Evolutionary conservation across 1,140 invertebrate species (phyloP).

Genomic region (Drosophila sp.): DNA sequence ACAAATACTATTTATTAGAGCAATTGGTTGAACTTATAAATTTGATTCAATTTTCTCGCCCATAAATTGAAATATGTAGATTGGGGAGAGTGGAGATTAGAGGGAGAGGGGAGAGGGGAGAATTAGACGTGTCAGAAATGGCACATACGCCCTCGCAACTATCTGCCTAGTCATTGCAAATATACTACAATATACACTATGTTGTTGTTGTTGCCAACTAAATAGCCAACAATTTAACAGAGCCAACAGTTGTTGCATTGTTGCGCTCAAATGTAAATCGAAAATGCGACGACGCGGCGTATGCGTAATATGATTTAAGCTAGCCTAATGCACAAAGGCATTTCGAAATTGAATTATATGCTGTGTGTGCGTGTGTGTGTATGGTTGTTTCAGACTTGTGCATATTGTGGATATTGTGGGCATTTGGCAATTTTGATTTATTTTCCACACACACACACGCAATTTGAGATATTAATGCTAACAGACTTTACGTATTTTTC

Average conservation of each 20-base stretch:
- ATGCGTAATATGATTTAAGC: slow-evolving; percentile 81
- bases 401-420: slow-evolving; percentile 58
- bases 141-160: not conserved
- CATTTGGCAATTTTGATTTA: slow-evolving; percentile 80
- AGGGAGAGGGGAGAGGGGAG: no score
- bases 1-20: slow-evolving; percentile 16
- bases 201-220: slow-evolving; percentile 52
- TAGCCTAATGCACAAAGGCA: slow-evolving; percentile 79
- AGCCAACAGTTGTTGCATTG: slow-evolving; percentile 15
- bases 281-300: slow-evolving; percentile 57
- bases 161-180: slow-evolving; percentile 27
- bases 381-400: slow-evolving; percentile 18
- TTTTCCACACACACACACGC: slow-evolving; percentile 45
- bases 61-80: slow-evolving; percentile 10
- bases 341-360: slow-evolving; percentile 75
- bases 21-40: slow-evolving; percentile 19
- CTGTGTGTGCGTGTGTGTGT: slow-evolving; percentile 12
- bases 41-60: slow-evolving; percentile 16
- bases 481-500: slow-evolving; percentile 66
- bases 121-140: slow-evolving; percentile 29
- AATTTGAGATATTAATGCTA: slow-evolving; percentile 60
- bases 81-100: not conserved
- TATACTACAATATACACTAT: not conserved
- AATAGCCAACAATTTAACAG: slow-evolving; percentile 74
- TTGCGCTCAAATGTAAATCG: slow-evolving; percentile 44